A percentile compares a stretch with the other conserved stretches of the same genome.
phyloP scores from a whole-genome alignment of 2,797 vertebrate species.

The Labeo calbasu region DNA sequence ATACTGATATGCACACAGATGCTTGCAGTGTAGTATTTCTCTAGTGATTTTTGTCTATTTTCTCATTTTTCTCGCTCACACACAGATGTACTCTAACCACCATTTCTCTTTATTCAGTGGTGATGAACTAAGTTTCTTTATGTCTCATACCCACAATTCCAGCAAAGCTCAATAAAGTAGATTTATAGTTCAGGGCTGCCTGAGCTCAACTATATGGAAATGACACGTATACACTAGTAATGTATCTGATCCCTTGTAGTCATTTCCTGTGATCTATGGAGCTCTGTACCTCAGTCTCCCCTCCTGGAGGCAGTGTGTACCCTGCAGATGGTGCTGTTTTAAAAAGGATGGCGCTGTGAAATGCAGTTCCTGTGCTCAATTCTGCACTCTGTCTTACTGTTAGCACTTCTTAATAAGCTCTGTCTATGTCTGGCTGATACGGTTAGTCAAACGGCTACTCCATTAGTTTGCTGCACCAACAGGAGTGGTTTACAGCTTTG shows the following conservation, averaged over 20 bases:
- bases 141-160: constrained; percentile 9
- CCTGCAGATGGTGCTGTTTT: constrained; percentile 66
- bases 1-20: constrained; percentile 6
- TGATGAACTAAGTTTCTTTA: constrained; percentile 16
- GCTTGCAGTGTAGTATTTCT: not conserved
- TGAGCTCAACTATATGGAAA: constrained; percentile 32
- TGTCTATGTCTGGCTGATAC: constrained; percentile 5
- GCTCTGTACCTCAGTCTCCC: not conserved
- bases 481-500: constrained; percentile 27
- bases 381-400: constrained; percentile 22
- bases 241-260: not conserved
- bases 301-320: constrained; percentile 37
- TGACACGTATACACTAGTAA: constrained; percentile 28
- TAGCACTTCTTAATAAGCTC: constrained; percentile 8
- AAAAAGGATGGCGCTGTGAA: constrained; percentile 54
- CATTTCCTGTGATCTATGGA: constrained; percentile 13
- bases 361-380: not conserved
- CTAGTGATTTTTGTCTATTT: not conserved
- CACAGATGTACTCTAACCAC: constrained; percentile 17
- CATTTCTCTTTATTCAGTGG: constrained; percentile 13
- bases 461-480: constrained; percentile 13
- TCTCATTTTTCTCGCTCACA: not conserved
- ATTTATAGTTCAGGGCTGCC: constrained; percentile 36
- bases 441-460: constrained; percentile 10
- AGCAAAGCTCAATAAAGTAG: constrained; percentile 44